Conservation (phyloP, 2,888 invertebrate species). For the Melanotus villosus region DNA sequence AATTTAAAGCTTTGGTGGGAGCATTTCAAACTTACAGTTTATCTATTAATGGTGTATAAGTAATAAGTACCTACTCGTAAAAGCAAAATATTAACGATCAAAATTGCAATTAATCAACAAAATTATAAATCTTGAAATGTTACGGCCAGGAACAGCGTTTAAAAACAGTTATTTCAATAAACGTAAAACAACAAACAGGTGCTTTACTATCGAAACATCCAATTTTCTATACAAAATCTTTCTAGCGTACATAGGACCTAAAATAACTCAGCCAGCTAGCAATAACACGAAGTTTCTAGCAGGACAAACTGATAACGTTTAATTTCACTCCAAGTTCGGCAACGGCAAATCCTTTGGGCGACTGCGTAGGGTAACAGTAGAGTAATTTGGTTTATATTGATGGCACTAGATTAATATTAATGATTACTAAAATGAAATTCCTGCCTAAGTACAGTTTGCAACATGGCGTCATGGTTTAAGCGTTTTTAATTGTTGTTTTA, state of each 20-base stretch:
- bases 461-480: slow-evolving; percentile 59
- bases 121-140: too few species aligned
- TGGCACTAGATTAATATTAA: slow-evolving; percentile 68
- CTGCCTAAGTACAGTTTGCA: slow-evolving; percentile 63
- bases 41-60: too few species aligned
- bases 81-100: too few species aligned
- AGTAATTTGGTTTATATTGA: slow-evolving; percentile 67
- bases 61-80: too few species aligned
- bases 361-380: slow-evolving; percentile 53
- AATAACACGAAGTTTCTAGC: slow-evolving; percentile 48
- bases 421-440: slow-evolving; percentile 67
- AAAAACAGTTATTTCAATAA: slow-evolving; percentile 16
- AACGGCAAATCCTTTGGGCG: slow-evolving; percentile 39
- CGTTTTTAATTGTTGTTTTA: slow-evolving; percentile 62
- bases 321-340: slow-evolving; percentile 2
- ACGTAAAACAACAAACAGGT: slow-evolving; percentile 29
- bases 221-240: slow-evolving; percentile 50
- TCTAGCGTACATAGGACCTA: slow-evolving; percentile 56
- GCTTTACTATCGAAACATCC: slow-evolving; percentile 32
- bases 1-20: too few species aligned
- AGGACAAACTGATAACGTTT: slow-evolving; percentile 33
- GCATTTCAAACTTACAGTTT: too few species aligned
- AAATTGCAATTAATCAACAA: too few species aligned
- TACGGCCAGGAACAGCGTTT: slow-evolving; percentile 19
- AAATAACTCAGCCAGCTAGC: slow-evolving; percentile 56